Evolutionary conservation across 2,888 invertebrate genomes (phyloP), one percentile per base, ranked within the genome.

Genomic region (Plemyria rubiginata): DNA sequence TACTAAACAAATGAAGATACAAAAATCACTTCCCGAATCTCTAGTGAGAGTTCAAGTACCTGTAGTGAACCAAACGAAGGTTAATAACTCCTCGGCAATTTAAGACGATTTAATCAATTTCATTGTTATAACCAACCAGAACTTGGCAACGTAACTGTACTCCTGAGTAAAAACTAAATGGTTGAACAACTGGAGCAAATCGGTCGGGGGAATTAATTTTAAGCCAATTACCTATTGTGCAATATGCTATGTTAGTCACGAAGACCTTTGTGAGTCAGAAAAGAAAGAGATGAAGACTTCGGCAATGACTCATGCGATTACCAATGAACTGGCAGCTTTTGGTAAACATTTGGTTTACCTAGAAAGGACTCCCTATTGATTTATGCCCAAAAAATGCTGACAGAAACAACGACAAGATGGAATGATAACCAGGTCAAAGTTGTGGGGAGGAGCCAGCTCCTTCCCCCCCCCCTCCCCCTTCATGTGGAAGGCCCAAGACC

Each of bases 131-230:
- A 80, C 79, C 79, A 72, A 75, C 79, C 82, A 86, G 88, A 86
- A 83, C 82, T 82, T 79, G 76, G 84, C 80, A 86, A 84, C 82
- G 60, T 92, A 92, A 90, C 91, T 82, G 92, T 92, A 87, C 86
- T 87, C 82, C 80, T 78, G 81, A 78, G 83, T 86, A 91, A 92
- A 90, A 92, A 90, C 84, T 85, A 85, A 88, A 90, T 90, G 88
- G 88, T 75, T 87, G 45, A 89, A 87, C 87, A 91, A 92, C 88
- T 91, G 90, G 92, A 91, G 90, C 92, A 85, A 90, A 92, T 91
- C 91, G 82, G 82, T 80, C 84, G 81, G 82, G 81, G 81, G 83
- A 77, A 82, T 77, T 90, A 88, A 90, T 92, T 86, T 85, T 80
- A 70, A 73, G 75, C 78, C 87, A 88, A 90, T 90, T 90, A 78